Conservation (phyloP, 2,113 vertebrate species). For the Pollachius pollachius region DNA sequence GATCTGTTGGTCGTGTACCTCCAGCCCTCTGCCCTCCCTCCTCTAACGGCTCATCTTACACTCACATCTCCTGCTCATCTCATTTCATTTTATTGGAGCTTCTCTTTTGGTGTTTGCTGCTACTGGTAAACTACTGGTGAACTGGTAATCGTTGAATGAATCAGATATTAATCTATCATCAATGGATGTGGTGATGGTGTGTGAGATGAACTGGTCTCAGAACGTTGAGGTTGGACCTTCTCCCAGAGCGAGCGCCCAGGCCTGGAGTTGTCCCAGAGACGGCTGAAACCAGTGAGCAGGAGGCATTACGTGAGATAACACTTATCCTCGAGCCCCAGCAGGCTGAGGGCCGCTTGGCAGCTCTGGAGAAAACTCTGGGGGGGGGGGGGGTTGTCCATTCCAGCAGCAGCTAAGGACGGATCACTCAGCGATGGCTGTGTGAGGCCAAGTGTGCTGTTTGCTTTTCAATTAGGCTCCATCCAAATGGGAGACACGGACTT, state of each 20-base stretch:
- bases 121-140: too few relatives aligned
- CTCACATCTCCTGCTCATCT: too few relatives aligned
- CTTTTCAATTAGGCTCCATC: constrained; percentile 72
- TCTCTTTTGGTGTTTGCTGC: too few relatives aligned
- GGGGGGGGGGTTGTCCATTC: constrained; percentile 52
- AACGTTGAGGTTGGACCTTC: background rate
- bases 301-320: constrained; percentile 54
- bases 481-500: constrained; percentile 65
- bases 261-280: constrained; percentile 45
- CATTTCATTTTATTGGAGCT: too few relatives aligned
- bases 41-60: too few relatives aligned
- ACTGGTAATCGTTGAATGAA: too few relatives aligned
- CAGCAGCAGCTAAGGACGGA: constrained; percentile 69
- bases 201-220: background rate
- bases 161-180: too few relatives aligned
- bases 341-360: constrained; percentile 45
- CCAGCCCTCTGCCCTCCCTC: too few relatives aligned
- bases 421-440: constrained; percentile 63
- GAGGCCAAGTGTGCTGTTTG: constrained; percentile 70
- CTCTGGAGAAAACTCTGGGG: constrained; percentile 45
- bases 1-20: too few relatives aligned
- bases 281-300: constrained; percentile 34
- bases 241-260: constrained; percentile 16
- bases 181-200: background rate
- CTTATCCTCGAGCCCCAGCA: constrained; percentile 46